Evolutionary conservation across 2,888 invertebrate genomes (phyloP), one percentile per base, ranked within the genome.

Genomic region (Exocentrus adspersus): DNA sequence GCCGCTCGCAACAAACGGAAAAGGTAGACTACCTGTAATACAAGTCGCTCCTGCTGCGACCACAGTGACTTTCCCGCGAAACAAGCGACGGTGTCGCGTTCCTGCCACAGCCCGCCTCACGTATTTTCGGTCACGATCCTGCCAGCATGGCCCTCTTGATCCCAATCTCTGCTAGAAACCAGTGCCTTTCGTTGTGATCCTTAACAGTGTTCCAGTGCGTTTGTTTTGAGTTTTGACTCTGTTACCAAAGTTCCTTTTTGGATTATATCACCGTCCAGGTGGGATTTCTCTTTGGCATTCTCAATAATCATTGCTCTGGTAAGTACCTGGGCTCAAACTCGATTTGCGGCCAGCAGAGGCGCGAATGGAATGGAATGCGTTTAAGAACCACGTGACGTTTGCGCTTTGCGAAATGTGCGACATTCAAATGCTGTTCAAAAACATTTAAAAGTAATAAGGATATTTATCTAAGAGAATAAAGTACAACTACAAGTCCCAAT

Each of bases 11-110:
- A 57, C 14, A 45, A 30, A 57, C 62, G 62, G 65, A 63, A 63
- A 69, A 67, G 74, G 74, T 75, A 75, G 71, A 70, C 70, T 73
- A 72, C 72, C 71, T 73, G 73, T 65, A 60, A 66, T 62, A 63
- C 64, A 64, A 60, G 62, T 63, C 64, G 63, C 65, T 59, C 61
- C 63, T 59, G 51, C 56, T 64, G 65, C 67, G 70, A 70, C 62
- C 69, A 72, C 63, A 64, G 64, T 63, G 69, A 72, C 71, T 67
- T 71, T 70, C 68, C 67, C 72, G 73, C 65, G 63, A 73, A 72
- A 64, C 66, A 64, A 66, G 68, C 60, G 69, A 65, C 58, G 46
- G 62, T 62, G 58, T 66, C 69, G 69, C 65, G 71, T 42, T 12
- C 50, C 60, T 63, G 58, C 56, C 62, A 57, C 56, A 60, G 52